phyloP scores from a whole-genome alignment of 2,113 vertebrate genomes.

The Protobothrops mucrosquamatus region DNA sequence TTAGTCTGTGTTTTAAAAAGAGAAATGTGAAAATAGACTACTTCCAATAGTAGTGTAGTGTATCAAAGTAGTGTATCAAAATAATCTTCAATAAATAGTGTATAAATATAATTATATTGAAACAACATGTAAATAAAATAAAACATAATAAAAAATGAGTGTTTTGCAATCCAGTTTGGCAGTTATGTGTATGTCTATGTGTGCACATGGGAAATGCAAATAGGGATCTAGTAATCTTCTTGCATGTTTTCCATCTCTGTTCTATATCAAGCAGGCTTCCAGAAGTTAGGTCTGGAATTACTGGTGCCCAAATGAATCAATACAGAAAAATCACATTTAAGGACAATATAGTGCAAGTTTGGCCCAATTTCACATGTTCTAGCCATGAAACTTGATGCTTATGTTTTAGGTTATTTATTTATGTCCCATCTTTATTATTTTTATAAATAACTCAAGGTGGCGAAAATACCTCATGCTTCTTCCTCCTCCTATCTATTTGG shows the following conservation, averaged over 20 bases:
- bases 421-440: not conserved
- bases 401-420: not conserved
- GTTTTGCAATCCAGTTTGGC: not conserved
- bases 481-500: not conserved
- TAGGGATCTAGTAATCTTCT: not conserved
- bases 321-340: not conserved
- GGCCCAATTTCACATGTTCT: not conserved
- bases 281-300: not conserved
- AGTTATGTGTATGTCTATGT: not conserved
- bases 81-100: not conserved
- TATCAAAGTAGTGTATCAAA: not conserved
- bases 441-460: not conserved
- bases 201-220: not conserved
- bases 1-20: not conserved
- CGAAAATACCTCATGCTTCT: not conserved
- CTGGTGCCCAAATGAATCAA: not conserved
- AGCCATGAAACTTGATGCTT: not conserved
- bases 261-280: not conserved
- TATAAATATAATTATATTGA: not conserved
- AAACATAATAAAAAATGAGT: not conserved
- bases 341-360: not conserved
- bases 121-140: not conserved
- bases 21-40: not conserved
- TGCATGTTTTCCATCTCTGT: not conserved
- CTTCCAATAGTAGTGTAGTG: not conserved